These are phyloP conservation scores for Belgica antarctica DNA, from an alignment of 2,888 invertebrate species.

Conservation along the genomic window DNA sequence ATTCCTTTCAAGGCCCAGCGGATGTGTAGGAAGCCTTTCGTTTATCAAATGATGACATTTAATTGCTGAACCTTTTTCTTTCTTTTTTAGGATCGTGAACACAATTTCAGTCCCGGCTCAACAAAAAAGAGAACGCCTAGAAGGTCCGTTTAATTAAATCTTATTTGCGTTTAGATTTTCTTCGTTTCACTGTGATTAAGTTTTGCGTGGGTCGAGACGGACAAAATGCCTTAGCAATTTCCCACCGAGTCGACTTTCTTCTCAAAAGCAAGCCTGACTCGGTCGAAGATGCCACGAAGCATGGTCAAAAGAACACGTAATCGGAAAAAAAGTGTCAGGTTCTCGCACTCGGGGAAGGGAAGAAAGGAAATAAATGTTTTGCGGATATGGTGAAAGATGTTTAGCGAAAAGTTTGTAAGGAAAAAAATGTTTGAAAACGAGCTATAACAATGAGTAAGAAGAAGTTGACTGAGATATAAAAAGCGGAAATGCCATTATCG, in stretches of 20 bases:
- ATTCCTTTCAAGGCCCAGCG: constrained; percentile 1
- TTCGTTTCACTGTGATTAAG: neutral
- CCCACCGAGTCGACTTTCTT: neutral
- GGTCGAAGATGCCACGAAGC: neutral
- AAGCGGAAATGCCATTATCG: constrained; percentile 25
- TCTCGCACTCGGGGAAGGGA: neutral
- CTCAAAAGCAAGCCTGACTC: neutral
- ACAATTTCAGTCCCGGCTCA: neutral
- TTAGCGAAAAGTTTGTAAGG: neutral
- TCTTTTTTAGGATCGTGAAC: neutral
- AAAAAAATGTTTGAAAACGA: constrained; percentile 8
- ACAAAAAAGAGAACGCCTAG: neutral
- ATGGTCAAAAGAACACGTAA: neutral
- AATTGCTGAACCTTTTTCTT: constrained; percentile 11
- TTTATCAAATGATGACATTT: constrained; percentile 24
- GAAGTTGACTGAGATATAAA: neutral
- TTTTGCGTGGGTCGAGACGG: neutral
- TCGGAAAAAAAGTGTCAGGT: neutral
- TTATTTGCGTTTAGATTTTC: neutral
- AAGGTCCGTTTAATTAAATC: constrained; percentile 16
- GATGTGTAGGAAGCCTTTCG: neutral
- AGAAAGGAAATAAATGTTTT: neutral
- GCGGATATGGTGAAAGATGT: neutral
- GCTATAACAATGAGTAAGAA: constrained; percentile 21
- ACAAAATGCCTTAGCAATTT: neutral